Evolutionary conservation across 2,888 invertebrate species (phyloP).

Genomic region (Salpingus planirostris): DNA sequence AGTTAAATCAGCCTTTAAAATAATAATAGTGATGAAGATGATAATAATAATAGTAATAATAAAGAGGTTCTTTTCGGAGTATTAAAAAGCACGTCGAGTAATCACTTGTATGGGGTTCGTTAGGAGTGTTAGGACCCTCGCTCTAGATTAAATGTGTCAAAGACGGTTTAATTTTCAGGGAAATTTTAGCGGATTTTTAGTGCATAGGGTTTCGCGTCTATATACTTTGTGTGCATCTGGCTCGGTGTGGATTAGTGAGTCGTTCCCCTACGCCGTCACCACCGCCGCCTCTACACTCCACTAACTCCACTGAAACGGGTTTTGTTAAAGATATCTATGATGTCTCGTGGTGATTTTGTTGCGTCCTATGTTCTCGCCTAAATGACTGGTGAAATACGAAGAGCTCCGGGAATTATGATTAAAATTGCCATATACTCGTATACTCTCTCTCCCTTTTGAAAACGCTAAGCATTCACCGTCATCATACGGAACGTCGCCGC

Average conservation of each 20-base stretch:
- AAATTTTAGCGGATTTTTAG: constrained; percentile 42
- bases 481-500: too few species aligned
- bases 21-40: too few species aligned
- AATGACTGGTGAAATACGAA: constrained; percentile 35
- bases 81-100: too few species aligned
- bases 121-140: too few species aligned
- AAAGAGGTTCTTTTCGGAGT: too few species aligned
- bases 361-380: constrained; percentile 30
- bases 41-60: too few species aligned
- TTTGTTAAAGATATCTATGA: constrained; percentile 35
- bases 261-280: constrained; percentile 22
- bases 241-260: constrained; percentile 33
- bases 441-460: constrained; percentile 5
- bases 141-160: constrained; percentile 41
- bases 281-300: too few species aligned
- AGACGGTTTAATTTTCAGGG: constrained; percentile 43
- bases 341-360: constrained; percentile 33
- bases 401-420: constrained; percentile 34
- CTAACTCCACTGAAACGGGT: constrained; percentile 27
- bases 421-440: constrained; percentile 22
- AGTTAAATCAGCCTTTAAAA: too few species aligned
- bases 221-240: constrained; percentile 24
- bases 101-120: too few species aligned
- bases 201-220: constrained; percentile 35
- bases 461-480: constrained; percentile 8